These are phyloP conservation scores for Toxostoma redivivum DNA, from an alignment of 2,113 vertebrate species.

Conservation along the genomic window DNA sequence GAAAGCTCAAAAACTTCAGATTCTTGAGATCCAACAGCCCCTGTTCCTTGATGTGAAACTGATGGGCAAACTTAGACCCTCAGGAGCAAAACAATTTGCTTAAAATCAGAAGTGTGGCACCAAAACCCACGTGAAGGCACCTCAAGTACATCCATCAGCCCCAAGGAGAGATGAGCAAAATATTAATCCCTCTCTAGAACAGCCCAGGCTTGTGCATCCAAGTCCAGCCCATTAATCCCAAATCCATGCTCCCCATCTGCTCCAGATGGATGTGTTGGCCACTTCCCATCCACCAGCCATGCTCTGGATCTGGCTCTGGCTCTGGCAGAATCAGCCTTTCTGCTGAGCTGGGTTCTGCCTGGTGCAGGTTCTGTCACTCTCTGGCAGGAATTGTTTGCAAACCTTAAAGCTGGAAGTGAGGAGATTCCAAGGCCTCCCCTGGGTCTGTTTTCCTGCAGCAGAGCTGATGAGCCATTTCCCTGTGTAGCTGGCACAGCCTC, in stretches of 20 bases:
- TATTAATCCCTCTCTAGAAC: not conserved
- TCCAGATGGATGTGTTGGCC: not conserved
- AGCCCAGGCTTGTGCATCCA: not conserved
- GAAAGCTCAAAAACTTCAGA: too few relatives aligned
- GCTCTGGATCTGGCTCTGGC: accelerated
- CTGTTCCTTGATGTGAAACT: not conserved
- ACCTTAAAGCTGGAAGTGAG: not conserved
- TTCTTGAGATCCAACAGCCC: too few relatives aligned
- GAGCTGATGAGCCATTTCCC: not conserved
- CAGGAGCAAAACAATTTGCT: not conserved
- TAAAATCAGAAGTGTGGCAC: not conserved
- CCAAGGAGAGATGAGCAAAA: not conserved
- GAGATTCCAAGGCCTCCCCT: not conserved
- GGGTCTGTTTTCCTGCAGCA: not conserved
- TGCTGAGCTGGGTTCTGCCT: not conserved
- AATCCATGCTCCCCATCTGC: not conserved
- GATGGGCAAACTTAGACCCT: not conserved
- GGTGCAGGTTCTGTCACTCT: not conserved
- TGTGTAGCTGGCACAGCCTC: not conserved
- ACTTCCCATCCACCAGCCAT: not conserved
- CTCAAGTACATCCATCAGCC: not conserved
- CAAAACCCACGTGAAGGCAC: not conserved
- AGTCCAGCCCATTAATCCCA: not conserved
- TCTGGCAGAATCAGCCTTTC: not conserved
- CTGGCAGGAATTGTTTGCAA: not conserved